These are phyloP conservation scores for Charanyca ferruginea DNA, from an alignment of 2,888 invertebrate genomes.

Conservation along the genomic window DNA sequence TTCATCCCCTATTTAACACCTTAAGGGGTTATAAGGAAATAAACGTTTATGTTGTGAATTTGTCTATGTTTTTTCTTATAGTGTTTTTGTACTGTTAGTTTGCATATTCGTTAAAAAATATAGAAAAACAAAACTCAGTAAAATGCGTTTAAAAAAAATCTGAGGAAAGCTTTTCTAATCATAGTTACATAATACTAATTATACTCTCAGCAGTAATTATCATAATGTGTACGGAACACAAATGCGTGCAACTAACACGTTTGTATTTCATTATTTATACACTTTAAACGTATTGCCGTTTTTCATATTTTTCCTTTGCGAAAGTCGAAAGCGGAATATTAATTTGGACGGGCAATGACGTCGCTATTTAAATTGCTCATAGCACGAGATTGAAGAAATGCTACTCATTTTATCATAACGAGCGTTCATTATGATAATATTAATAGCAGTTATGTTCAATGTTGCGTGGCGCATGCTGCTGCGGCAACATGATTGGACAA, in stretches of 20 bases:
- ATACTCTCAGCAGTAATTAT: constrained; percentile 12
- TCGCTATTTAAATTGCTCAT: constrained; percentile 60
- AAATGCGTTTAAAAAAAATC: neutral
- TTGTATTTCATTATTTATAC: constrained; percentile 33
- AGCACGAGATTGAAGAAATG: constrained; percentile 59
- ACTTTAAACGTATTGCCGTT: constrained; percentile 49
- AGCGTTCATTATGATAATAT: constrained; percentile 67
- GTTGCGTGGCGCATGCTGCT: constrained; percentile 52
- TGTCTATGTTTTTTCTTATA: too few species aligned
- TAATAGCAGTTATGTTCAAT: constrained; percentile 61
- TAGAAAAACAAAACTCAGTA: neutral
- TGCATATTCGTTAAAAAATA: too few species aligned
- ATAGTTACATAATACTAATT: constrained; percentile 19
- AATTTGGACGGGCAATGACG: constrained; percentile 58
- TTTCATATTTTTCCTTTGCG: constrained; percentile 65
- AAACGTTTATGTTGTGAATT: neutral
- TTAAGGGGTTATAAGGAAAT: too few species aligned
- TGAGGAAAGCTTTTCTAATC: constrained; percentile 6
- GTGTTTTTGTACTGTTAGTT: too few species aligned
- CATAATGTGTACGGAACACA: constrained; percentile 45
- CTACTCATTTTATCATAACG: neutral
- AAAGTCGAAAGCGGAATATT: constrained; percentile 75
- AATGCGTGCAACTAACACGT: constrained; percentile 18
- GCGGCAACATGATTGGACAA: constrained; percentile 23
- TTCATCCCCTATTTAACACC: too few species aligned